phyloP scores from a whole-genome alignment of 2,888 invertebrate species.

The Leucoma salicis region DNA sequence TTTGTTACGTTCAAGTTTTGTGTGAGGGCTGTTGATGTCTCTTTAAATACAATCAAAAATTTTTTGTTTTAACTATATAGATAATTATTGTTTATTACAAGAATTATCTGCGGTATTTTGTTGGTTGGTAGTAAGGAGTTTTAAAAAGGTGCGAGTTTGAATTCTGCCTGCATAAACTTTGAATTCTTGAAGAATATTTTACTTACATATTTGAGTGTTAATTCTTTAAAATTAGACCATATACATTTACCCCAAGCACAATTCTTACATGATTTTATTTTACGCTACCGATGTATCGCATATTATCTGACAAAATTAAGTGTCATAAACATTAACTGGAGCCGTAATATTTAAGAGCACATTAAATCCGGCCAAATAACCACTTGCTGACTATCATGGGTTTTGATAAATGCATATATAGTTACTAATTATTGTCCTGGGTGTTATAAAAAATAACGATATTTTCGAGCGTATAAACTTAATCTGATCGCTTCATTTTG shows the following conservation, averaged over 20 bases:
- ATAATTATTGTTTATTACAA: too few species aligned
- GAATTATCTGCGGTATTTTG: too few species aligned
- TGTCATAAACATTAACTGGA: conserved; percentile 73
- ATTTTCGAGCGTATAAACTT: conserved; percentile 16
- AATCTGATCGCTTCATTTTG: conserved; percentile 28
- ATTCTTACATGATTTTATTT: conserved; percentile 61
- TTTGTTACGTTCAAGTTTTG: too few species aligned
- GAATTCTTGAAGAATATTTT: too few species aligned
- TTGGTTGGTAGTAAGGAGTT: too few species aligned
- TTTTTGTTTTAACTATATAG: too few species aligned
- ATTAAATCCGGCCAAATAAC: conserved; percentile 55
- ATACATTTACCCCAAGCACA: conserved; percentile 49
- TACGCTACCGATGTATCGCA: conserved; percentile 59
- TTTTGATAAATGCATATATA: conserved; percentile 31
- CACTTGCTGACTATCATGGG: conserved; percentile 32
- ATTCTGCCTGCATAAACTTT: too few species aligned
- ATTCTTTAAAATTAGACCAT: conserved; percentile 21
- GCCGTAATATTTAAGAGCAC: conserved; percentile 62
- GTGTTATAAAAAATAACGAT: conserved; percentile 20
- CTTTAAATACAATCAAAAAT: too few species aligned
- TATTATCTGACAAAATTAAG: conserved; percentile 70
- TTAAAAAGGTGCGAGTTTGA: too few species aligned
- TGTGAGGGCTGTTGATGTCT: too few species aligned
- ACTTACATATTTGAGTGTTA: too few species aligned
- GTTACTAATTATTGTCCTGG: conserved; percentile 30